Evolutionary conservation across 2,113 vertebrate genomes (phyloP).

Genomic region (Festucalex cinctus): DNA sequence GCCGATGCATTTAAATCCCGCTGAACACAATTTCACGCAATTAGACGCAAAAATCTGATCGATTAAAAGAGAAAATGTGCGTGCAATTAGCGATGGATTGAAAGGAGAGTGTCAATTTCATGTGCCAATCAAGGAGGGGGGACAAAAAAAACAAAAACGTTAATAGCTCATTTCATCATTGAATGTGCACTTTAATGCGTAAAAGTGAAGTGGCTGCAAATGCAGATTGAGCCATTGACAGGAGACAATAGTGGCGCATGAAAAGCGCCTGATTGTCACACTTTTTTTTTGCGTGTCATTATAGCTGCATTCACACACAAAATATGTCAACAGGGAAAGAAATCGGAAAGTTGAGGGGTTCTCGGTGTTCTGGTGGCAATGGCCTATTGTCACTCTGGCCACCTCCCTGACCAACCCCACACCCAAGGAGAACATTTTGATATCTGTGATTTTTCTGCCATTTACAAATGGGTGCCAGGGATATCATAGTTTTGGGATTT

Average conservation of each 20-base stretch:
- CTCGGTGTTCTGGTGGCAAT: no score
- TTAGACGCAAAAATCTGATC: constrained; percentile 78
- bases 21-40: constrained; percentile 84
- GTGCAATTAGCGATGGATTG: constrained; percentile 91
- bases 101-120: constrained; percentile 93
- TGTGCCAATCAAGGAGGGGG: constrained; percentile 84
- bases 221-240: constrained; percentile 73
- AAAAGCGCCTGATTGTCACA: constrained; percentile 73
- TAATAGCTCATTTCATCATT: constrained; percentile 86
- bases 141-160: constrained; percentile 72
- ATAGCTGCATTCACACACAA: constrained; percentile 69
- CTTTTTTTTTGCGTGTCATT: constrained; percentile 68
- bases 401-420: no score
- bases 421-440: no score
- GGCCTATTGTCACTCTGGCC: no score
- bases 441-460: no score
- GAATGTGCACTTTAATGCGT: background rate
- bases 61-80: constrained; percentile 83
- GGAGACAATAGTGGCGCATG: constrained; percentile 71
- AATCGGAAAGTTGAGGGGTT: background rate
- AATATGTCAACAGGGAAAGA: constrained; percentile 7
- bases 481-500: no score
- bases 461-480: no score
- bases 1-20: constrained; percentile 88
- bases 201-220: constrained; percentile 73